Evolutionary conservation across 2,797 vertebrate species (phyloP), one percentile per base, ranked within the genome.

Genomic region (Pitangus sulphuratus): DNA sequence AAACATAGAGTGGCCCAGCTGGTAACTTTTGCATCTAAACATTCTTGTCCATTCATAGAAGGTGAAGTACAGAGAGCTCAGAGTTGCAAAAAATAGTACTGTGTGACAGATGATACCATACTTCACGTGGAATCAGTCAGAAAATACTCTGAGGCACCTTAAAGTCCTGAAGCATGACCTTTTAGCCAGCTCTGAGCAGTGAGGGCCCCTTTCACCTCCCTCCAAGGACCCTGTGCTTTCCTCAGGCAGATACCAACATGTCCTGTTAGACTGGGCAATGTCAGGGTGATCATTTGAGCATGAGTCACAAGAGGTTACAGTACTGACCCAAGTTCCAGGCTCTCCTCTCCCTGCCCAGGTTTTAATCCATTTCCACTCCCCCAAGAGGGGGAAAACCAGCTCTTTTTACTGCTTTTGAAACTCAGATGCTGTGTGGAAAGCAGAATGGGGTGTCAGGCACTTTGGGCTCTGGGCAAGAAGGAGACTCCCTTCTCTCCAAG

Each of bases 291-390:
- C 44, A 30, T 57, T 88, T 39, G 58, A 50, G 15, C 19, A 13
- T 8, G 11, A 39, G 31, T 37, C 31, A 25, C 0, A 0, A 80
- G 47, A 37, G 4, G 5, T 39, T 66, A 33, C 9, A 37, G n/a
- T 51, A 42, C n/a, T 53, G 75, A 70, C 13, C 10, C 30, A 15
- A 1, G 74, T 47, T 72, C 65, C 25, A 58, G 65, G 8, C 15
- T 72, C 1, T 90, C 18, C 9, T 69, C 11, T 77, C 33, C 37
- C 64, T 39, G 31, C 9, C 54, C 1, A 1, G 40, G 40, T 56
- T 83, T 83, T 76, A 42, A 42, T 42, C 40, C 1, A 3, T 77
- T 93, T 44, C 35, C 21, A 4, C 9, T 65, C 17, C 20, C 5
- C 4, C 42, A 74, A 11, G 76, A 57, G 35, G 71, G 20, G 20